phyloP scores from a whole-genome alignment of 2,113 vertebrate genomes.

The Microtus richardsoni region DNA sequence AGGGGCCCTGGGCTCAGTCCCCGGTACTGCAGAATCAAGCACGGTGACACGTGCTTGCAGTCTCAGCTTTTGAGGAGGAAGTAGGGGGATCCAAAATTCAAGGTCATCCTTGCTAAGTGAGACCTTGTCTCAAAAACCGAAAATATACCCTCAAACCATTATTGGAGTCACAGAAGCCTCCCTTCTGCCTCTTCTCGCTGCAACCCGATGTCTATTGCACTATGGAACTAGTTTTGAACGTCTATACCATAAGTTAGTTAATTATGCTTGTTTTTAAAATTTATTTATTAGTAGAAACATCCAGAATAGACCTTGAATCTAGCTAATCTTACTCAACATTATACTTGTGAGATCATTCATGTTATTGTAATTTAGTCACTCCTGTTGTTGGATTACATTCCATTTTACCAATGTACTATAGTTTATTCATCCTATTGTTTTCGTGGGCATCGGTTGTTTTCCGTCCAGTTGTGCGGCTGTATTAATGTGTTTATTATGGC shows the following conservation, averaged over 20 bases:
- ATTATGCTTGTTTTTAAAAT: constrained; percentile 41
- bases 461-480: background rate
- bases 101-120: background rate
- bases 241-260: constrained; percentile 12
- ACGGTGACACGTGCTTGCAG: too few relatives aligned
- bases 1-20: background rate
- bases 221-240: background rate
- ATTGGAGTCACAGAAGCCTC: background rate
- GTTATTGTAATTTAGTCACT: background rate
- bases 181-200: background rate
- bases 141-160: background rate
- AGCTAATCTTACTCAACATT: background rate
- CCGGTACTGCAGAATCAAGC: background rate
- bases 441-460: background rate
- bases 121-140: background rate
- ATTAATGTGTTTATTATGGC: background rate
- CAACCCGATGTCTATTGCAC: background rate
- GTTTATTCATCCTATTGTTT: background rate
- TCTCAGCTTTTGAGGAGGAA: background rate
- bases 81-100: background rate
- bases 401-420: background rate
- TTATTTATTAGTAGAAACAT: constrained; percentile 47
- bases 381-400: background rate
- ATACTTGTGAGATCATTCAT: background rate
- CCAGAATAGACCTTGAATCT: background rate